Base-by-base conservation (phyloP, 2,888 invertebrate species). In the Argyra leucocephala region DNA sequence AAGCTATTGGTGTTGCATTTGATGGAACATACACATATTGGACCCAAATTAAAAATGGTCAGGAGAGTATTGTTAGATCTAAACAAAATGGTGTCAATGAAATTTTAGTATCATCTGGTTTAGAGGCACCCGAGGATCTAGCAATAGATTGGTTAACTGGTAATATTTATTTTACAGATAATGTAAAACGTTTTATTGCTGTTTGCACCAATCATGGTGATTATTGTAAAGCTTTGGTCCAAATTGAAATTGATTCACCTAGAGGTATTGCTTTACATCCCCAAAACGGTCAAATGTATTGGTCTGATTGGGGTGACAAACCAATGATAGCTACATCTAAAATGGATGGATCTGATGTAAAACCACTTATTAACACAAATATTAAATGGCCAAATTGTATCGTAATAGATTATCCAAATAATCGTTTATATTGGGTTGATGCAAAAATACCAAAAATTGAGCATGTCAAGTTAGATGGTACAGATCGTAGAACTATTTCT, bases 381-480 rank as follows among this genome's bases (percentile, higher is more conserved):
- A 82, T 89, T 24, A 79, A 81, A 23, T 93, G 91, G 88, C 93
- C 96, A 0, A 93, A 92, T 71, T 94, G 94, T 1, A 80, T 98
- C 22, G 84, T 93, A 0, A 76, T 96, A 59, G 97, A 97, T 77
- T 84, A 86, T 72, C 86, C 89, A 2, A 89, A 86, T 70, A 81
- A 84, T 59, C 83, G 94, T 12, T 78, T 98, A 6, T 98, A 95
- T 78, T 97, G 91, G 91, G 88, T 91, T 3, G 96, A 97, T 77
- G 88, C 87, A 12, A 87, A 87, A 73, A 74, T 85, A 57, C 83
- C 82, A 71, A 85, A 82, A 0, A 83, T 92, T 61, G 88, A 89
- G 76, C 85, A 86, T 62, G 80, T 84, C 5, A 78, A 79, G 1
- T 75, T 91, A 1, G 86, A 88, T 72, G 88, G 88, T 23, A 84